A percentile compares a stretch with the other conserved stretches of the same genome.
phyloP scores from a whole-genome alignment of 2,797 vertebrate species.

The Dryobates pubescens region DNA sequence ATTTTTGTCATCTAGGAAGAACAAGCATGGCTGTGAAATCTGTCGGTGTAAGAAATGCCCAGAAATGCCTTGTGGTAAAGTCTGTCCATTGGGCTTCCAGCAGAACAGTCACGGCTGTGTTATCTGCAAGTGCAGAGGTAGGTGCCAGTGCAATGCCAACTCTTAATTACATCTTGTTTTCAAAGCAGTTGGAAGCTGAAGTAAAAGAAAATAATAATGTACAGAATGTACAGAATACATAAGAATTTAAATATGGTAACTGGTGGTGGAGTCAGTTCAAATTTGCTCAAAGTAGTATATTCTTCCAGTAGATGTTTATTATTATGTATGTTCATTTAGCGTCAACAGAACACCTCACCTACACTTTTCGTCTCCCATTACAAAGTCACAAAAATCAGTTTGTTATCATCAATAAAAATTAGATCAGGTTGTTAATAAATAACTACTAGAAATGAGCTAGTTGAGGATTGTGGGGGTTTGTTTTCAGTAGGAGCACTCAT shows the following conservation, averaged over 20 bases:
- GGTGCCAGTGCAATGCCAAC: background rate
- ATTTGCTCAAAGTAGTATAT: background rate
- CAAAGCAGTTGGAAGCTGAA: background rate
- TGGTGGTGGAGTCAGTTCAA: background rate
- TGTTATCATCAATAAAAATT: background rate
- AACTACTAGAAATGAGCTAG: background rate
- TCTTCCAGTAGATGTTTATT: conserved; percentile 4
- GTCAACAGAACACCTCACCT: conserved; percentile 6
- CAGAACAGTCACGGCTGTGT: conserved; percentile 85
- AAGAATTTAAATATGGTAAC: background rate
- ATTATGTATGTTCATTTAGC: background rate
- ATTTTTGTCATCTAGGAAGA: conserved; percentile 82
- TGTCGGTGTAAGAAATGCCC: conserved; percentile 91
- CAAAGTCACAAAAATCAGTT: background rate
- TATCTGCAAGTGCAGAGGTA: conserved; percentile 89
- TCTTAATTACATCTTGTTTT: background rate
- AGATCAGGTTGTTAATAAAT: background rate
- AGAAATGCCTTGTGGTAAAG: conserved; percentile 85
- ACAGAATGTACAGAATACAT: background rate
- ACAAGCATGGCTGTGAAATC: conserved; percentile 90
- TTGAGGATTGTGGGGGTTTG: background rate
- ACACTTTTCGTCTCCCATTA: background rate
- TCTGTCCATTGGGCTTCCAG: conserved; percentile 87
- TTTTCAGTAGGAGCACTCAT: background rate
- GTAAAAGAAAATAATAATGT: background rate